Evolutionary conservation across 2,888 invertebrate species (phyloP), one percentile per base, ranked within the genome.

Genomic region (Hirtodrosophila duncani): DNA sequence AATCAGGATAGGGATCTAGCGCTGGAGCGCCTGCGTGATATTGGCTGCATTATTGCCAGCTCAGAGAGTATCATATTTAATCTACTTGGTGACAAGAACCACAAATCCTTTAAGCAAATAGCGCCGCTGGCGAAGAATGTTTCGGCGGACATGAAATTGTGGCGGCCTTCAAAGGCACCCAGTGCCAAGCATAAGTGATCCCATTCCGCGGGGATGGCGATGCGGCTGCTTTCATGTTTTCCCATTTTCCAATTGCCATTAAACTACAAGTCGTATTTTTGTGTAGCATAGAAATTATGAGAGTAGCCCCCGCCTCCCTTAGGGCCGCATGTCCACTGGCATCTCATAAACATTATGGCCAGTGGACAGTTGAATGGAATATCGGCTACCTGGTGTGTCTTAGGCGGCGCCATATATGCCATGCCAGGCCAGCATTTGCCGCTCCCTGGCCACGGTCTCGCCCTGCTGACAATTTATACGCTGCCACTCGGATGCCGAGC

Each of bases 31-130:
- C 88, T 96, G 84, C 90, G 90, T 57, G 88, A 90, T 48, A 89
- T 92, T 41, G 95, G 95, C n/a, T 94, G 94, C 67, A 90, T 91
- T 60, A 90, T 96, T 36, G 90, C 93, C 5, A 94, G 94, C 0
- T 90, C 92, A 14, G 95, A 96, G 82, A 92, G 91, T 63, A 89
- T 94, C 0, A 88, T 96, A 11, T 92, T 94, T 77, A 93, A 94
- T 83, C 86, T 96, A 8, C 63, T 95, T 46, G 89, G 88, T 9
- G 92, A 92, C 82, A 92, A 94, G 78, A 89, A 92, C 14, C 91
- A 94, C 83, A 91, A 92, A 1, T 89, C 91, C 18, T 96, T 95
- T 82, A 92, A 92, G 70, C 88, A 90, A 38, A 87, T 95, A 8
- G 90, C 92, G 26, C 88, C 88, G 58, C 85, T 95, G 3, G 89